phyloP scores from a whole-genome alignment of 2,113 vertebrate species.

The Plecotus auritus region DNA sequence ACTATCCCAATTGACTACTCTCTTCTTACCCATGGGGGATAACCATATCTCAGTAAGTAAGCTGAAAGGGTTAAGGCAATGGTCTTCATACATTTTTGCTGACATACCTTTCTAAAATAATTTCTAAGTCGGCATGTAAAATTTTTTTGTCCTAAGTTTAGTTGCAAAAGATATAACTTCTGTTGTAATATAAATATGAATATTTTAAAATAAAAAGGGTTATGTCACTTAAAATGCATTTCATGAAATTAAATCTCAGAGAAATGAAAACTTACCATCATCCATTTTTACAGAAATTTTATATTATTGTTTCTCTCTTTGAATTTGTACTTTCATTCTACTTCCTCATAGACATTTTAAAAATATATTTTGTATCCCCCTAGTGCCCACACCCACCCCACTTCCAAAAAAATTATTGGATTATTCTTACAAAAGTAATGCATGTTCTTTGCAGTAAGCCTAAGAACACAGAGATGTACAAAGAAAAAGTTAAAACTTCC shows the following conservation, averaged over 20 bases:
- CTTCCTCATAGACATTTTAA: neutral
- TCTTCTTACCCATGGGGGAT: neutral
- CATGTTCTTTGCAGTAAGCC: neutral
- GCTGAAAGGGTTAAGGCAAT: neutral
- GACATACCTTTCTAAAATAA: neutral
- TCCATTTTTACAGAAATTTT: conserved; percentile 21
- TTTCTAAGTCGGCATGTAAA: conserved; percentile 30
- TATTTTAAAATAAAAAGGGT: conserved; percentile 9
- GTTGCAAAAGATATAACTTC: conserved; percentile 9
- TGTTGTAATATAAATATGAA: neutral
- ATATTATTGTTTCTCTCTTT: neutral
- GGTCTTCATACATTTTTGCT: neutral
- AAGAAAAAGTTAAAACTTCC: neutral
- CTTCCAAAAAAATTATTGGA: neutral
- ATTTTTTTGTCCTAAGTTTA: neutral
- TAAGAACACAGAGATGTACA: neutral
- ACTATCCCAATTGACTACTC: neutral
- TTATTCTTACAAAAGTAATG: neutral
- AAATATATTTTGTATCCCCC: neutral
- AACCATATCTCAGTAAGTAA: neutral
- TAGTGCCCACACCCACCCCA: neutral
- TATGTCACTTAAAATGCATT: neutral
- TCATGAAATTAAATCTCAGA: conserved; percentile 1
- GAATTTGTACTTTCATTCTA: conserved; percentile 28
- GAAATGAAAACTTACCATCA: neutral